Evolutionary conservation across 23 tunicate genomes (phyloP).

Genomic region (Ciona savignyi): DNA sequence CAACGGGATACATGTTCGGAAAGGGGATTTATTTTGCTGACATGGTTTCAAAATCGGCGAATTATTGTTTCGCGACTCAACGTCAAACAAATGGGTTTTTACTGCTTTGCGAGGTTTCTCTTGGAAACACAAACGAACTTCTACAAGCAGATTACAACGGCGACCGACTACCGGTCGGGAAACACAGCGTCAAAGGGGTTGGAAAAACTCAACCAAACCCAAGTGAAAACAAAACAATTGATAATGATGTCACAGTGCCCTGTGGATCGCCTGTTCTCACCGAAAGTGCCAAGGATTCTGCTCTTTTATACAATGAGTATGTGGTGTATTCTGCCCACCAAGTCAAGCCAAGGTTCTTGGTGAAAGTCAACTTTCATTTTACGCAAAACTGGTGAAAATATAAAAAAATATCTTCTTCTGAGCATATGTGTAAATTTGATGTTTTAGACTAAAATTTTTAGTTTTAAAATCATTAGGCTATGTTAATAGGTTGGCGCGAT

Average conservation of each 20-base stretch:
- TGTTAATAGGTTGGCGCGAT: too few relatives aligned
- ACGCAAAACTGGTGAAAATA: neutral
- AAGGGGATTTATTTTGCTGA: conserved; percentile 87
- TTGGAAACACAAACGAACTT: conserved; percentile 54
- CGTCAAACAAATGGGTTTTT: conserved; percentile 67
- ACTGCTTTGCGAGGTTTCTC: conserved; percentile 67
- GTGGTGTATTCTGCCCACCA: neutral
- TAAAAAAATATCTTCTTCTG: too few relatives aligned
- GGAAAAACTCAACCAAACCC: conserved; percentile 61
- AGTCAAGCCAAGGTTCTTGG: neutral
- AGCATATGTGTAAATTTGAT: too few relatives aligned
- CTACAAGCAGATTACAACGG: conserved; percentile 49
- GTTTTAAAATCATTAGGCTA: too few relatives aligned
- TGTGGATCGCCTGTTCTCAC: neutral
- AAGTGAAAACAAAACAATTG: neutral
- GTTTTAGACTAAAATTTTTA: too few relatives aligned
- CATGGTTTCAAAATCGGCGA: conserved; percentile 84
- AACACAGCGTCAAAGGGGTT: conserved; percentile 55
- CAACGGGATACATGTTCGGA: conserved; percentile 77
- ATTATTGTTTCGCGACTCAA: conserved; percentile 50
- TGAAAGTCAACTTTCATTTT: too few relatives aligned
- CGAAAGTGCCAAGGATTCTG: neutral
- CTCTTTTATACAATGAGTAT: neutral
- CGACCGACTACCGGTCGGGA: conserved; percentile 46
- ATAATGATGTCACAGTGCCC: neutral